A percentile compares a stretch with the other conserved stretches of the same genome.
Evolutionary conservation across 2,888 invertebrate species (phyloP).

Genomic region (Helicoverpa assulta): DNA sequence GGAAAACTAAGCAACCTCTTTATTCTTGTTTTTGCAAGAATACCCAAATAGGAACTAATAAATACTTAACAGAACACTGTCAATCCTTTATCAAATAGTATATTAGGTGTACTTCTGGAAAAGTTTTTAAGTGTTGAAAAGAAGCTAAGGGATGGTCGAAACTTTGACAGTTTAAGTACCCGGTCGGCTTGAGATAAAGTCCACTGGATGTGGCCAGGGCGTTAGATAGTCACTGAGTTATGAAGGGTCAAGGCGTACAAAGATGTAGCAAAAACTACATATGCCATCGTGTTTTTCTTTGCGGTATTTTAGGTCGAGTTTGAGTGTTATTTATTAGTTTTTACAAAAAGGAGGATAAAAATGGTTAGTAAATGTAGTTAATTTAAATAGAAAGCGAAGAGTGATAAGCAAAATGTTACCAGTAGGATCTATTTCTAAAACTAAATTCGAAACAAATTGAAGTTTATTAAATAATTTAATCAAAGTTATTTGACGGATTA

Average conservation of each 20-base stretch:
- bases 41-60: slow-evolving; percentile 20
- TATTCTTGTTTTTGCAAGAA: slow-evolving; percentile 5
- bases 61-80: slow-evolving; percentile 37
- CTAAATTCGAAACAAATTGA: too few species aligned
- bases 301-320: not conserved
- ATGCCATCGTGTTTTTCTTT: not conserved
- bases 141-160: slow-evolving; percentile 61
- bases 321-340: not conserved
- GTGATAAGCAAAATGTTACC: too few species aligned
- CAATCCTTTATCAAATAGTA: slow-evolving; percentile 52
- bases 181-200: slow-evolving; percentile 53
- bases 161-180: slow-evolving; percentile 73
- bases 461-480: too few species aligned
- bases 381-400: too few species aligned
- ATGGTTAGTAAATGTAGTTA: too few species aligned
- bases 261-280: slow-evolving; percentile 42
- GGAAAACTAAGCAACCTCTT: slow-evolving; percentile 1
- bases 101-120: slow-evolving; percentile 20
- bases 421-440: too few species aligned
- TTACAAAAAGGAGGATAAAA: not conserved
- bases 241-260: slow-evolving; percentile 61
- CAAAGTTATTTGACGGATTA: not conserved
- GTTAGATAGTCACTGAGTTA: slow-evolving; percentile 62
- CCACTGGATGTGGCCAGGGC: slow-evolving; percentile 58
- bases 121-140: slow-evolving; percentile 66